Conservation (phyloP, 2,797 vertebrate species). For the Megalops cyprinoides region DNA sequence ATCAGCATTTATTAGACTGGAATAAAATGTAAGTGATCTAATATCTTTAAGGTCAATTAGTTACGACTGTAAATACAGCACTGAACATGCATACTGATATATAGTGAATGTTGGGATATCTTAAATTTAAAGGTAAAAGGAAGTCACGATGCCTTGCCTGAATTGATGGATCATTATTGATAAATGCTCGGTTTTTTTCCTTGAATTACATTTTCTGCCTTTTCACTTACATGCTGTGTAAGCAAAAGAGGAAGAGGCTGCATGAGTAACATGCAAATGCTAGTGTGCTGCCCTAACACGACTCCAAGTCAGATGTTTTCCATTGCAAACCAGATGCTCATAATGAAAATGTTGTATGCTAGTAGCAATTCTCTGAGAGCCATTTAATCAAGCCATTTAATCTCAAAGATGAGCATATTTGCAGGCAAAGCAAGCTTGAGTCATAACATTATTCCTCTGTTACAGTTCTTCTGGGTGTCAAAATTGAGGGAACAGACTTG, state of each 20-base stretch:
- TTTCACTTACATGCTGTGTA: background rate
- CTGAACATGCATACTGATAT: background rate
- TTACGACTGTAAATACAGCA: background rate
- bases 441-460: background rate
- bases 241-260: background rate
- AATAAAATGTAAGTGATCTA: background rate
- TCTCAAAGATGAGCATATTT: background rate
- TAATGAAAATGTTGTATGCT: background rate
- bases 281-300: background rate
- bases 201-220: background rate
- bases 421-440: background rate
- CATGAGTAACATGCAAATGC: background rate
- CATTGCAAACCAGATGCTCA: background rate
- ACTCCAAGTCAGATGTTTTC: background rate
- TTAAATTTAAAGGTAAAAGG: slow-evolving; percentile 49
- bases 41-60: background rate
- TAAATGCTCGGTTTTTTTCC: background rate
- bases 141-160: background rate
- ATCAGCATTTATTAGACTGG: background rate
- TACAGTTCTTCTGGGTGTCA: background rate
- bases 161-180: background rate
- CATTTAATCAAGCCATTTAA: background rate
- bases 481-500: too few species aligned
- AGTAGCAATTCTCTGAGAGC: too few species aligned
- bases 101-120: slow-evolving; percentile 40